A percentile compares a stretch with the other conserved stretches of the same genome.
phyloP scores from a whole-genome alignment of 2,888 invertebrate genomes.

The Dryadula phaetusa region DNA sequence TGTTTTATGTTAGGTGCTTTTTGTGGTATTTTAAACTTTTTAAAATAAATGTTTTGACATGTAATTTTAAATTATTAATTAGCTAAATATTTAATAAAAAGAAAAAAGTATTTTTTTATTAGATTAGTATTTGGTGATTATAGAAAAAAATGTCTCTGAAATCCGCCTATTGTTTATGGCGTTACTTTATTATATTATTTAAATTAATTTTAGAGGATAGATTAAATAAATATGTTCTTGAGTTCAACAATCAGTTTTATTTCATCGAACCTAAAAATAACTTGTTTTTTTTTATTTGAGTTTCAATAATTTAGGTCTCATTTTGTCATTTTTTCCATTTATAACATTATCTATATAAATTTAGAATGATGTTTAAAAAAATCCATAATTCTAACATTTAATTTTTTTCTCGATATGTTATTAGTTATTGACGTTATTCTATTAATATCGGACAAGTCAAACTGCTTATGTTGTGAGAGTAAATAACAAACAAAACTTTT shows the following conservation, averaged over 20 bases:
- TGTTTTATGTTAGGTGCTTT: slow-evolving; percentile 2
- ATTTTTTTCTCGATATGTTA: too few relatives aligned
- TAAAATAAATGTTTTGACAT: slow-evolving; percentile 12
- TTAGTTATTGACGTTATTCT: too few relatives aligned
- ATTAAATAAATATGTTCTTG: slow-evolving; percentile 26
- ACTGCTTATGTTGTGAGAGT: neutral
- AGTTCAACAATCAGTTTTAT: neutral
- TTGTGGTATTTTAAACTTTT: slow-evolving; percentile 7
- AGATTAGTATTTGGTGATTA: slow-evolving; percentile 22
- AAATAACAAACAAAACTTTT: slow-evolving; percentile 47
- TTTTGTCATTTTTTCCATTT: neutral
- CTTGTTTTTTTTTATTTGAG: neutral
- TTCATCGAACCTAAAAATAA: neutral
- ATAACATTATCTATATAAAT: too few relatives aligned
- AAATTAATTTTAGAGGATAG: slow-evolving; percentile 21
- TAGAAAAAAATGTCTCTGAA: slow-evolving; percentile 38
- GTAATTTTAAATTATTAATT: slow-evolving; percentile 10
- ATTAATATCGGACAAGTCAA: too few relatives aligned
- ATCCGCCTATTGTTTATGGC: slow-evolving; percentile 47
- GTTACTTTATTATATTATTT: slow-evolving; percentile 35
- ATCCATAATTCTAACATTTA: too few relatives aligned
- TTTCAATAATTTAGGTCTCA: neutral
- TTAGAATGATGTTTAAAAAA: too few relatives aligned
- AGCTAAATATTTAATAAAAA: slow-evolving; percentile 11
- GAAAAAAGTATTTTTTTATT: slow-evolving; percentile 1